phyloP scores from a whole-genome alignment of 1,140 invertebrate genomes.

The Nephila pilipes region DNA sequence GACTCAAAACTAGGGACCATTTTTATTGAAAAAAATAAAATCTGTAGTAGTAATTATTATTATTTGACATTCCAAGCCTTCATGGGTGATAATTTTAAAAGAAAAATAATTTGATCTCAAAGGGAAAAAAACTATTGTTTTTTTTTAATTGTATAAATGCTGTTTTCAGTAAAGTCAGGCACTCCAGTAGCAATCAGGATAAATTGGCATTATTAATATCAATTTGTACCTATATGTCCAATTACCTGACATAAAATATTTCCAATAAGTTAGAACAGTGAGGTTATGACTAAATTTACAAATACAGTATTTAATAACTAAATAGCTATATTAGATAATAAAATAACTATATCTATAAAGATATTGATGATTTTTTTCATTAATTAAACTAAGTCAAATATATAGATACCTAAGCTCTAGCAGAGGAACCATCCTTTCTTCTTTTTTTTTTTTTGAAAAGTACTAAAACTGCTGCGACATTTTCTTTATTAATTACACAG shows the following conservation, averaged over 20 bases:
- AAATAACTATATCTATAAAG: neutral
- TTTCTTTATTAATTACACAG: neutral
- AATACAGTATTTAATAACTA: neutral
- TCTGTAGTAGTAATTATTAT: no score
- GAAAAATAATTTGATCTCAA: neutral
- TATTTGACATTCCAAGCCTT: neutral
- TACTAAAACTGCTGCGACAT: neutral
- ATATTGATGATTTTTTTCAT: neutral
- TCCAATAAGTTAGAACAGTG: neutral
- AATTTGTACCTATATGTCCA: neutral
- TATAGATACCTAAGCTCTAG: slow-evolving; percentile 45
- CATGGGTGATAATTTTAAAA: neutral
- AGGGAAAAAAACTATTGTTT: neutral
- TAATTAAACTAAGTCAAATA: slow-evolving; percentile 12
- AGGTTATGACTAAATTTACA: neutral
- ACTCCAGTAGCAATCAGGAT: neutral
- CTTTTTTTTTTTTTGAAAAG: neutral
- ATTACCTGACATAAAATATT: neutral
- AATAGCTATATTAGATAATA: neutral
- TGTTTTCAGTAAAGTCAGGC: slow-evolving; percentile 11
- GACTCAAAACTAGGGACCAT: no score
- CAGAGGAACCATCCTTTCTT: neutral
- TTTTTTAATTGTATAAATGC: neutral
- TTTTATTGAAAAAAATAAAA: no score
- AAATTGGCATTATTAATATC: neutral